phyloP scores from a whole-genome alignment of 2,888 invertebrate genomes.

The Panzeria rudis region DNA sequence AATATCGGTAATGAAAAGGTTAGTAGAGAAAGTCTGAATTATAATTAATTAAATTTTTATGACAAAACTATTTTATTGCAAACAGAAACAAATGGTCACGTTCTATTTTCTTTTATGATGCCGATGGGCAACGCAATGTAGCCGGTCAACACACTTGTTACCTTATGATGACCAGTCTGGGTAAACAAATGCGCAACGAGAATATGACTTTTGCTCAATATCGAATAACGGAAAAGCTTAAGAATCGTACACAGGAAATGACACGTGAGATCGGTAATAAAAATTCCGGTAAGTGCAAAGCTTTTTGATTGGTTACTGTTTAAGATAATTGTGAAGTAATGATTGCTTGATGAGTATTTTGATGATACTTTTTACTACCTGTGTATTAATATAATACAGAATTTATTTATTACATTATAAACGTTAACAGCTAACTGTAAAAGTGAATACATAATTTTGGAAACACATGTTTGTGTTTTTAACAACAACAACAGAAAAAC shows the following conservation, averaged over 20 bases:
- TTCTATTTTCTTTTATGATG: slow-evolving; percentile 90
- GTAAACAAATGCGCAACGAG: slow-evolving; percentile 85
- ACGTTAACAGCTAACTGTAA: too few species aligned
- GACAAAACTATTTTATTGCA: background rate
- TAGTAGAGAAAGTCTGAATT: slow-evolving; percentile 69
- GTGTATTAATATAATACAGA: too few species aligned
- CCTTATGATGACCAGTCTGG: slow-evolving; percentile 90
- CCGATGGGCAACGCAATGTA: slow-evolving; percentile 87
- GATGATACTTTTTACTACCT: too few species aligned
- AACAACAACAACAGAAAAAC: too few species aligned
- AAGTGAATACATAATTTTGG: too few species aligned
- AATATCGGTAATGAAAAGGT: slow-evolving; percentile 89
- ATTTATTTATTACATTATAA: too few species aligned
- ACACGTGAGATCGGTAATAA: slow-evolving; percentile 88
- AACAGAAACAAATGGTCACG: slow-evolving; percentile 89
- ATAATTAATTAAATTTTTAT: background rate
- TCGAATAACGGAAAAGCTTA: slow-evolving; percentile 81
- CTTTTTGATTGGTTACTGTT: background rate
- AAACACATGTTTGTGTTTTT: too few species aligned
- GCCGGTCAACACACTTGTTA: slow-evolving; percentile 90
- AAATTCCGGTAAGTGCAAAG: slow-evolving; percentile 88
- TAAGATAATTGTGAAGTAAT: too few species aligned
- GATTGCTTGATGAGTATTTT: too few species aligned
- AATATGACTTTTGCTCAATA: slow-evolving; percentile 82
- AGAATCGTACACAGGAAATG: slow-evolving; percentile 87